phyloP scores from a whole-genome alignment of 2,113 vertebrate genomes.

The Cephalophus harveyi region DNA sequence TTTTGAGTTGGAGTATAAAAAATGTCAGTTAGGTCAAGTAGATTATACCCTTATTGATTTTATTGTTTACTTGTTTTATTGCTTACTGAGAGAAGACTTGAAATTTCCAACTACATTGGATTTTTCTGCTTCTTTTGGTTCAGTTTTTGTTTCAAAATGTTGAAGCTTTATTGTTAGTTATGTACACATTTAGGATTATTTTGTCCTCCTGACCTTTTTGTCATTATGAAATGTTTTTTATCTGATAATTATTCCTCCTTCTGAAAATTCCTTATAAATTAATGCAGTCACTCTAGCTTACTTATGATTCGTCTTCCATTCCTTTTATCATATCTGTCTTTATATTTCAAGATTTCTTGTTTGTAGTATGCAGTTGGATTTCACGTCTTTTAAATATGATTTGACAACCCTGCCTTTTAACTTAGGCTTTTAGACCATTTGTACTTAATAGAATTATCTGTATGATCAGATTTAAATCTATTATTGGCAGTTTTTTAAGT shows the following conservation, averaged over 20 bases:
- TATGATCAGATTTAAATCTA: not conserved
- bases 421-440: not conserved
- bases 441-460: not conserved
- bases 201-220: not conserved
- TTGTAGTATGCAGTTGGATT: not conserved
- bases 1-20: not conserved
- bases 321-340: not conserved
- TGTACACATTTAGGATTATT: not conserved
- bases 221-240: not conserved
- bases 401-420: not conserved
- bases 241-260: not conserved
- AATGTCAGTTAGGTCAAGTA: not conserved
- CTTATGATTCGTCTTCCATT: not conserved
- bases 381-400: not conserved
- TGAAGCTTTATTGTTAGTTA: not conserved
- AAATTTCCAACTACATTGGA: not conserved
- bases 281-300: not conserved
- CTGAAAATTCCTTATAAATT: not conserved
- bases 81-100: not conserved
- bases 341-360: not conserved
- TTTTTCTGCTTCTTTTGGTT: not conserved
- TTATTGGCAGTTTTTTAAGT: not conserved
- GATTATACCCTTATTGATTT: not conserved
- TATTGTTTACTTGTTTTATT: not conserved
- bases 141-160: not conserved